These are phyloP conservation scores for Caenorhabditis panamensis DNA, from an alignment of 2,888 invertebrate species.

Conservation along the genomic window DNA sequence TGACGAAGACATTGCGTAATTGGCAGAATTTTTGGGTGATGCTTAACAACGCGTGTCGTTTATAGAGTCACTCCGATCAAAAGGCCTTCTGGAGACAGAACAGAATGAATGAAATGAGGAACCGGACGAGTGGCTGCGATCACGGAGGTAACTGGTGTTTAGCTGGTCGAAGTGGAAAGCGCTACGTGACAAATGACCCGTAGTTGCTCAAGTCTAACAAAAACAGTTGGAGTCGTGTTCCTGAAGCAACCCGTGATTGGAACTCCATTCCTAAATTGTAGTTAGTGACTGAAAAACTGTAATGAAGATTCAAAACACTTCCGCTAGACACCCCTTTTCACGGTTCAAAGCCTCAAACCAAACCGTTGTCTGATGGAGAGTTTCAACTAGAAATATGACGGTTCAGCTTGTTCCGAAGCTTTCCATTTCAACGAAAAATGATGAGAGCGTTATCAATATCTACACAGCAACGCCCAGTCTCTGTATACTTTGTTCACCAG, in stretches of 20 bases:
- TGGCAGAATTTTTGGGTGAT: slow-evolving; percentile 51
- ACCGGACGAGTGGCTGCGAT: slow-evolving; percentile 51
- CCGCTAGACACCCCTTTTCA: too few relatives aligned
- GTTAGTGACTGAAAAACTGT: too few relatives aligned
- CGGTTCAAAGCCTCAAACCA: too few relatives aligned
- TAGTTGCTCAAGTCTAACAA: too few relatives aligned
- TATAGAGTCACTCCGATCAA: slow-evolving; percentile 44
- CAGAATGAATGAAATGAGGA: slow-evolving; percentile 8
- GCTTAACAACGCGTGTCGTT: slow-evolving; percentile 44
- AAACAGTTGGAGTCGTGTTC: too few relatives aligned
- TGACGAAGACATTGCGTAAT: slow-evolving; percentile 36
- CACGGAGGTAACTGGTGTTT: slow-evolving; percentile 45
- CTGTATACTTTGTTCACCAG: neutral
- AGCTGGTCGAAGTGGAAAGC: neutral
- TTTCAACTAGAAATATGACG: slow-evolving; percentile 2
- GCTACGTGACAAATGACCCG: too few relatives aligned
- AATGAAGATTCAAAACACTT: too few relatives aligned
- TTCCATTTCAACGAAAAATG: neutral
- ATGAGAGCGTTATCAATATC: neutral
- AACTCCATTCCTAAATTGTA: too few relatives aligned
- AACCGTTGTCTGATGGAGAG: too few relatives aligned
- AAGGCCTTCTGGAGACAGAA: slow-evolving; percentile 30
- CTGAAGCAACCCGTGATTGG: too few relatives aligned
- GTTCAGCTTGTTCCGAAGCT: neutral
- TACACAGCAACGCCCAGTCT: neutral